A percentile compares a stretch with the other conserved stretches of the same genome.
phyloP scores from a whole-genome alignment of 2,113 vertebrate genomes.

The Corythornis madagascariensis region DNA sequence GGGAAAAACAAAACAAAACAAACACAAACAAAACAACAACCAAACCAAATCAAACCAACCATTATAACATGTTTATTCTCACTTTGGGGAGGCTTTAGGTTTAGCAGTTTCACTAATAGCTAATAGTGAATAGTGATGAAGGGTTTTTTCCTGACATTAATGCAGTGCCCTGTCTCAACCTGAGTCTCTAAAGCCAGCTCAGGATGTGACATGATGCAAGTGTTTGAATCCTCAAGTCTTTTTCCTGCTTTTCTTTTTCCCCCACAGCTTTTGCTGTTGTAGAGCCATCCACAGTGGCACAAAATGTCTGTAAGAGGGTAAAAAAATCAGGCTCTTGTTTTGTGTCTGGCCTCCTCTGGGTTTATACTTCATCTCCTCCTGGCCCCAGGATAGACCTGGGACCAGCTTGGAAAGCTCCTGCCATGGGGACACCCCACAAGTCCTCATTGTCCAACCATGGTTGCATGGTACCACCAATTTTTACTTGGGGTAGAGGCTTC shows the following conservation, averaged over 20 bases:
- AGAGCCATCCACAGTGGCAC: fast-evolving
- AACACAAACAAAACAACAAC: background rate
- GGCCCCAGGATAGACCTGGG: background rate
- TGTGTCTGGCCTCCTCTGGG: background rate
- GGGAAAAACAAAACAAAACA: background rate
- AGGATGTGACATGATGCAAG: background rate
- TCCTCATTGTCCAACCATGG: background rate
- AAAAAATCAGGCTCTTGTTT: background rate
- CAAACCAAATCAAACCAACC: too few species aligned
- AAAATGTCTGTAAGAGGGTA: background rate
- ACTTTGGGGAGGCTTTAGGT: background rate
- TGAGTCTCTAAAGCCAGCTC: background rate
- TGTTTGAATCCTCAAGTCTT: background rate
- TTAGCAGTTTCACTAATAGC: background rate
- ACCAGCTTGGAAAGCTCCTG: background rate
- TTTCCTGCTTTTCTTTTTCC: fast-evolving
- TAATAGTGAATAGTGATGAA: background rate
- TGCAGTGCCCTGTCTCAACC: background rate
- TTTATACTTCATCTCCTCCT: background rate
- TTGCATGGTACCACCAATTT: fast-evolving
- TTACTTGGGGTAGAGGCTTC: background rate
- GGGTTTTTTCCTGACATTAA: background rate
- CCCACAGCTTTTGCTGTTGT: background rate
- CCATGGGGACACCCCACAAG: fast-evolving
- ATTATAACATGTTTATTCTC: background rate